Conservation (phyloP, 2,888 invertebrate species). For the Zygogramma bicolorata region DNA sequence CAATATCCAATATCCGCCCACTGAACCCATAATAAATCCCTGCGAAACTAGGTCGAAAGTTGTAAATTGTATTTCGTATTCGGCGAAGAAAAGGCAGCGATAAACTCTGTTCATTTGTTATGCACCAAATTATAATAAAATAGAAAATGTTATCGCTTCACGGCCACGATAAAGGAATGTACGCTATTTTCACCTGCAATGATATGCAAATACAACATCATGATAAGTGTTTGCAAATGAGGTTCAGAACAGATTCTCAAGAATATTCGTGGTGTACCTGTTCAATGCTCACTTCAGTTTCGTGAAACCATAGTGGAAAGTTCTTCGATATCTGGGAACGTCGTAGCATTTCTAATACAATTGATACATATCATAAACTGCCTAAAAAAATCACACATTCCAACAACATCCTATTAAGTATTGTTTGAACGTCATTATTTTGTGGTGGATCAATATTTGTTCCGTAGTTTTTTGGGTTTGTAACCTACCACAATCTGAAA, state of each 20-base stretch:
- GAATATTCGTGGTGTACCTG: background rate
- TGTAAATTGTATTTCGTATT: background rate
- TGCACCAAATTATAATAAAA: background rate
- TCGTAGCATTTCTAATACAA: no score
- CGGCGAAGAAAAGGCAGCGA: background rate
- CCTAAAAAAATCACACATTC: no score
- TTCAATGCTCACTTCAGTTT: background rate
- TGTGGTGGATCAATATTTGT: no score
- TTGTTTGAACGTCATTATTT: no score
- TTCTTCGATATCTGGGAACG: no score
- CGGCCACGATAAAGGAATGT: background rate
- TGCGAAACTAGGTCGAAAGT: background rate
- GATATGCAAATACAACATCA: background rate
- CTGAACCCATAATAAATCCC: background rate
- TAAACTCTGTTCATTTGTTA: slow-evolving; percentile 10
- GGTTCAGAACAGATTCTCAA: background rate
- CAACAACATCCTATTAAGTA: no score
- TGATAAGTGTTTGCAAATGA: background rate
- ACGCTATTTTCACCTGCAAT: background rate
- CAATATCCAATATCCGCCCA: background rate
- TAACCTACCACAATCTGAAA: no score
- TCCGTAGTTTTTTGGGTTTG: no score
- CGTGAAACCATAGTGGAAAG: background rate
- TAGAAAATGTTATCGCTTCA: slow-evolving; percentile 1
- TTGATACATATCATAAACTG: no score